A percentile compares a stretch with the other conserved stretches of the same genome.
Conservation (phyloP, 2,113 vertebrate species). For the Callipepla californica region DNA sequence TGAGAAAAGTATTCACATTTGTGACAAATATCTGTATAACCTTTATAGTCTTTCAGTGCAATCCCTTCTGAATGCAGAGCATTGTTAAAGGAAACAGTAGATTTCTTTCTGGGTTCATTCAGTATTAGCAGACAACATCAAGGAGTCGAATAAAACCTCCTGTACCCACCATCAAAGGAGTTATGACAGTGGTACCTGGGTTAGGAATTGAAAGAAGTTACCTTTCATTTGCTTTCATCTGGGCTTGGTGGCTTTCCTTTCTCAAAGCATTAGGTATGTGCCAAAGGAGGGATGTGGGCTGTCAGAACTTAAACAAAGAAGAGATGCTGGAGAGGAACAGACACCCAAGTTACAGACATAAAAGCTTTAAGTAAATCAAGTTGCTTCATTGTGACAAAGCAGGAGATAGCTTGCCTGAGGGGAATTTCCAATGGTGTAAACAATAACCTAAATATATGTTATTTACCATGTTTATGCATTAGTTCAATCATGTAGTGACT, state of each 20-base stretch:
- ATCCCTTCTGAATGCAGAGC: neutral
- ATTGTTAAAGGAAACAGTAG: neutral
- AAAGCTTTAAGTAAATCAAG: neutral
- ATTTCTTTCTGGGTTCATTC: neutral
- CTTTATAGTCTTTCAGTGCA: neutral
- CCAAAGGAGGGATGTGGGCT: neutral
- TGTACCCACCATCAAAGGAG: neutral
- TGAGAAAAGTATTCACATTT: neutral
- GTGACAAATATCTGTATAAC: neutral
- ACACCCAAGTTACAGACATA: neutral
- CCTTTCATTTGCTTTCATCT: neutral
- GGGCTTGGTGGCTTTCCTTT: neutral
- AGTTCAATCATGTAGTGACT: neutral
- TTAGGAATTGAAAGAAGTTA: constrained; percentile 7
- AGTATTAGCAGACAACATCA: neutral
- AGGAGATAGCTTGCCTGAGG: neutral
- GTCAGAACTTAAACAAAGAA: neutral
- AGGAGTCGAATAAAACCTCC: neutral
- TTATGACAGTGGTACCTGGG: neutral
- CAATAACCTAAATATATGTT: neutral
- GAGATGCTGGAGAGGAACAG: neutral
- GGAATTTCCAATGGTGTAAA: neutral
- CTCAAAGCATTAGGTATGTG: neutral
- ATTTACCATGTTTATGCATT: neutral
- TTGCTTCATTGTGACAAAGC: neutral